phyloP scores from a whole-genome alignment of 2,888 invertebrate species.

The Pandemis heparana region DNA sequence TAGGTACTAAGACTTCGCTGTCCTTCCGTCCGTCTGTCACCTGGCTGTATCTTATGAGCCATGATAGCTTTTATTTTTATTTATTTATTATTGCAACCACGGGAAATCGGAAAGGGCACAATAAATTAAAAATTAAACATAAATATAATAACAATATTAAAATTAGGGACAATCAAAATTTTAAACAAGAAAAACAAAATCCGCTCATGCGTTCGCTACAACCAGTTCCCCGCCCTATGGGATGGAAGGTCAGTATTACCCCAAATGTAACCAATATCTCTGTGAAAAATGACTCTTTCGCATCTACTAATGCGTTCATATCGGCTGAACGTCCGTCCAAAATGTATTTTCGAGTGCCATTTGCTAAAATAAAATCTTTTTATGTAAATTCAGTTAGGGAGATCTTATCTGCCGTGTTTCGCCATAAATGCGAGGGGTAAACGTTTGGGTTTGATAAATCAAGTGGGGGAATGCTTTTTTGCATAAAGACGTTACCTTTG shows the following conservation, averaged over 20 bases:
- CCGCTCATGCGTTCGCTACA: conserved; percentile 20
- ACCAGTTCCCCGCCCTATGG: conserved; percentile 45
- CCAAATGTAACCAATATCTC: conserved; percentile 55
- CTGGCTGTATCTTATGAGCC: too few relatives aligned
- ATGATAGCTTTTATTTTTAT: too few relatives aligned
- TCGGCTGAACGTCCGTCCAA: conserved; percentile 42
- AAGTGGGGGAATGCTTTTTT: neutral
- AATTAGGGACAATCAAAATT: neutral
- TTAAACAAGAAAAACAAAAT: neutral
- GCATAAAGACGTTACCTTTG: conserved; percentile 7
- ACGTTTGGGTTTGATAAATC: conserved; percentile 26
- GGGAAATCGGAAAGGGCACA: too few relatives aligned
- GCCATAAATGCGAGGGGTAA: conserved; percentile 12
- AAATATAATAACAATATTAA: too few relatives aligned
- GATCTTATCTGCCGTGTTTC: conserved; percentile 35
- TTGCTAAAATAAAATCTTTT: conserved; percentile 42
- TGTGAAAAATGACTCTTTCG: conserved; percentile 53
- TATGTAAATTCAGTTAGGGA: conserved; percentile 43
- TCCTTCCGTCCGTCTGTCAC: too few relatives aligned
- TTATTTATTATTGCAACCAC: too few relatives aligned
- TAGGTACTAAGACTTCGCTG: too few relatives aligned
- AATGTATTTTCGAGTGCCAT: conserved; percentile 39
- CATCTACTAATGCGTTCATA: conserved; percentile 52
- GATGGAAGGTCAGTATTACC: conserved; percentile 55
- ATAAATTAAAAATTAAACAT: too few relatives aligned